phyloP scores from a whole-genome alignment of 1,140 invertebrate genomes.

The Nymphalis io region DNA sequence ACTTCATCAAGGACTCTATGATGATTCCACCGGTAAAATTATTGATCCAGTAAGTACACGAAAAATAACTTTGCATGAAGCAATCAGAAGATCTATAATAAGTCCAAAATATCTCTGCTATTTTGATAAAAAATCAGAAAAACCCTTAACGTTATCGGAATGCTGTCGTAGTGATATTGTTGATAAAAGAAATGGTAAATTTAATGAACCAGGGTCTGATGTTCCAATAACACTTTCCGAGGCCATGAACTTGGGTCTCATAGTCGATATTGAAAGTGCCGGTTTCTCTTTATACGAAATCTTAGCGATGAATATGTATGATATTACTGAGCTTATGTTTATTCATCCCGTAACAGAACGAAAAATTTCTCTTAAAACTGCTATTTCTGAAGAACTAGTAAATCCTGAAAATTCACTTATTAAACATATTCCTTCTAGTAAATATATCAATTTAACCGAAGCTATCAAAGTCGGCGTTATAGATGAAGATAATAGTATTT shows the following conservation, averaged over 20 bases:
- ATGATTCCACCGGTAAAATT: conserved; percentile 90
- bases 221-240: conserved; percentile 85
- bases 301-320: conserved; percentile 90
- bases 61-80: conserved; percentile 91
- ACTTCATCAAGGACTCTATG: conserved; percentile 92
- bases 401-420: conserved; percentile 90
- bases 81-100: conserved; percentile 89
- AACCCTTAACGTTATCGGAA: conserved; percentile 87
- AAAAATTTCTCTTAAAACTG: conserved; percentile 89
- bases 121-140: conserved; percentile 86
- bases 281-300: conserved; percentile 92
- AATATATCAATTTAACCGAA: conserved; percentile 87
- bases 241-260: conserved; percentile 88
- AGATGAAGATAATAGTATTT: conserved; percentile 86
- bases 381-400: conserved; percentile 90
- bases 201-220: conserved; percentile 87
- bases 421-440: conserved; percentile 85
- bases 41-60: conserved; percentile 88
- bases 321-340: conserved; percentile 86
- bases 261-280: conserved; percentile 92
- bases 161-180: conserved; percentile 91
- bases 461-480: conserved; percentile 88
- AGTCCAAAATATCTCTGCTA: conserved; percentile 90
- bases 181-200: conserved; percentile 89
- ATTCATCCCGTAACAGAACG: conserved; percentile 91